phyloP scores from a whole-genome alignment of 1,140 invertebrate genomes.

The Lysiphlebus fabarum region DNA sequence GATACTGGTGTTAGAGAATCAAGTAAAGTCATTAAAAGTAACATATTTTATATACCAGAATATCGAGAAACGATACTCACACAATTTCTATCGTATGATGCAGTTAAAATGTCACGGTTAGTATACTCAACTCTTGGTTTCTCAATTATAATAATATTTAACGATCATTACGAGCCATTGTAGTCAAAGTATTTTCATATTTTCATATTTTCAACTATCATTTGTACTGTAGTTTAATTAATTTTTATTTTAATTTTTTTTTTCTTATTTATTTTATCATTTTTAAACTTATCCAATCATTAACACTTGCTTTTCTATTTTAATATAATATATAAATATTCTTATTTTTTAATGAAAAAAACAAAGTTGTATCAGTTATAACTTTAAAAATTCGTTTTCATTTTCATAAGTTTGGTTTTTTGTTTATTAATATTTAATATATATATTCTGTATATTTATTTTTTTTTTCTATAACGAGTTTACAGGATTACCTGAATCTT shows the following conservation, averaged over 20 bases:
- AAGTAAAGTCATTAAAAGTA: slow-evolving; percentile 82
- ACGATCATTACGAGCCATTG: slow-evolving; percentile 22
- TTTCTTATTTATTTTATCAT: too few relatives aligned
- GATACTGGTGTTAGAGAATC: slow-evolving; percentile 70
- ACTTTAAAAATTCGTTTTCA: too few relatives aligned
- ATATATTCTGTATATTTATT: too few relatives aligned
- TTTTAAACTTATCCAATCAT: too few relatives aligned
- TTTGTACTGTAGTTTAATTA: too few relatives aligned
- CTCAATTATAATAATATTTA: slow-evolving; percentile 22
- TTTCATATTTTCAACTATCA: slow-evolving; percentile 11
- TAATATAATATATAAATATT: too few relatives aligned
- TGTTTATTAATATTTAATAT: too few relatives aligned
- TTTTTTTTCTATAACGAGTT: not conserved
- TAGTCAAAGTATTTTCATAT: slow-evolving; percentile 17
- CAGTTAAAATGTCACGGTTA: slow-evolving; percentile 81
- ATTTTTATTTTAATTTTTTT: slow-evolving; percentile 7
- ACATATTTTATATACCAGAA: slow-evolving; percentile 91
- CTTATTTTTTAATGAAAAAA: too few relatives aligned
- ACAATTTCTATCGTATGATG: slow-evolving; percentile 78
- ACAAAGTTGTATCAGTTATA: too few relatives aligned
- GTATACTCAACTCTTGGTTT: slow-evolving; percentile 33
- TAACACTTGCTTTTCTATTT: too few relatives aligned
- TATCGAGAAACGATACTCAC: slow-evolving; percentile 87
- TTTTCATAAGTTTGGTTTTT: too few relatives aligned
- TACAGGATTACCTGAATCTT: slow-evolving; percentile 16